These are phyloP conservation scores for Saccostrea echinata DNA, from an alignment of 1,140 invertebrate genomes.

Conservation along the genomic window DNA sequence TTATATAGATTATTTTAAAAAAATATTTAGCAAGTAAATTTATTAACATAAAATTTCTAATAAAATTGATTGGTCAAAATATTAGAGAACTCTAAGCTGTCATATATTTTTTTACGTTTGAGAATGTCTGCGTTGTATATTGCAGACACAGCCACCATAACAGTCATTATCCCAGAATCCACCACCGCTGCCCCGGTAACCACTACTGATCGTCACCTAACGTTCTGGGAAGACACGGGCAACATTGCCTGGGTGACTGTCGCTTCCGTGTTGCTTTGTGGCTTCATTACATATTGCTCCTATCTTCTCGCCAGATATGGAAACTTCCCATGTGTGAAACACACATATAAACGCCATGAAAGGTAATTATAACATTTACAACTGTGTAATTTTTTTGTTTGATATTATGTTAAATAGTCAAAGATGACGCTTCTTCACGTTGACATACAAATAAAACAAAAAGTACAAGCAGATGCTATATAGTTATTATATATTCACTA, in stretches of 20 bases:
- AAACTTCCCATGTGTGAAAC: background rate
- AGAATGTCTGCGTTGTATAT: background rate
- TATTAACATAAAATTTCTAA: too few relatives aligned
- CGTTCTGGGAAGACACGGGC: constrained; percentile 38
- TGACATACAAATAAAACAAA: too few relatives aligned
- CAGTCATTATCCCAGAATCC: constrained; percentile 10
- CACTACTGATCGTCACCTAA: constrained; percentile 34
- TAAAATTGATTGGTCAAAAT: too few relatives aligned
- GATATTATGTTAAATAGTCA: too few relatives aligned
- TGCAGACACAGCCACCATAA: constrained; percentile 31
- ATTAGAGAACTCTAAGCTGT: too few relatives aligned
- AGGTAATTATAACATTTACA: background rate
- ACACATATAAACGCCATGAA: background rate
- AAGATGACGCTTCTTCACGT: too few relatives aligned
- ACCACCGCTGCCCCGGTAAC: constrained; percentile 1
- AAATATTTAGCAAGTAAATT: too few relatives aligned
- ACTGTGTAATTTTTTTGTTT: too few relatives aligned
- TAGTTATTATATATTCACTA: too few relatives aligned
- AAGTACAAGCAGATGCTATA: too few relatives aligned
- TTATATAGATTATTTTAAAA: too few relatives aligned
- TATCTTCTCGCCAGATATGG: background rate
- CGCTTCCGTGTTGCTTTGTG: background rate
- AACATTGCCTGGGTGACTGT: constrained; percentile 42
- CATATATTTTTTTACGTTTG: too few relatives aligned
- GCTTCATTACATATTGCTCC: background rate